These are phyloP conservation scores for Zaprionus africanus DNA, from an alignment of 1,140 invertebrate genomes.

Conservation along the genomic window DNA sequence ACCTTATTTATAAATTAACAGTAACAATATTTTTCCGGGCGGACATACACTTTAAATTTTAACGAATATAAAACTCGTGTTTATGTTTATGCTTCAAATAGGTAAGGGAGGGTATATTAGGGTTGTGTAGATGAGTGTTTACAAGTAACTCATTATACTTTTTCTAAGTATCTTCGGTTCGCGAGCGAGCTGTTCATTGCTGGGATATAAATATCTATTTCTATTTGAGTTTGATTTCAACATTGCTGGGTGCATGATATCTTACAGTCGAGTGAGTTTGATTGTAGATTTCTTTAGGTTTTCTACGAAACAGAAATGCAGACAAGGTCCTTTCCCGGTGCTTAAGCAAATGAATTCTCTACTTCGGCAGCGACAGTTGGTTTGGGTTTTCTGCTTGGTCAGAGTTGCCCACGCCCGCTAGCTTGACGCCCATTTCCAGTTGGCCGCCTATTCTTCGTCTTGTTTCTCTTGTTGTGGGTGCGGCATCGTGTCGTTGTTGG, in stretches of 20 bases:
- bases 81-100: neutral
- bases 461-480: slow-evolving; percentile 20
- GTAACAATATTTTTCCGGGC: slow-evolving; percentile 74
- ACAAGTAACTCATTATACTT: too few species aligned
- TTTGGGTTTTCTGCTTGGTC: slow-evolving; percentile 66
- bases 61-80: slow-evolving; percentile 60
- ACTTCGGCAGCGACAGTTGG: slow-evolving; percentile 54
- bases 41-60: slow-evolving; percentile 77
- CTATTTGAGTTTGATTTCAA: too few species aligned
- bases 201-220: too few species aligned
- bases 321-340: slow-evolving; percentile 70
- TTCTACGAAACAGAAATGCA: slow-evolving; percentile 55
- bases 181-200: too few species aligned
- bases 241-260: neutral
- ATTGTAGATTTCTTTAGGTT: slow-evolving; percentile 18
- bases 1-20: slow-evolving; percentile 81
- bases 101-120: neutral
- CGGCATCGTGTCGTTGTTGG: slow-evolving; percentile 3
- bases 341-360: slow-evolving; percentile 81
- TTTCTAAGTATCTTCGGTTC: too few species aligned
- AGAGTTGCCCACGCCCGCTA: slow-evolving; percentile 23
- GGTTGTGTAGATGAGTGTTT: neutral
- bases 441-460: neutral
- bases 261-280: neutral
- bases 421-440: slow-evolving; percentile 7